Evolutionary conservation across 2,113 vertebrate species (phyloP), one percentile per base, ranked within the genome.

Genomic region (Hylia prasina): DNA sequence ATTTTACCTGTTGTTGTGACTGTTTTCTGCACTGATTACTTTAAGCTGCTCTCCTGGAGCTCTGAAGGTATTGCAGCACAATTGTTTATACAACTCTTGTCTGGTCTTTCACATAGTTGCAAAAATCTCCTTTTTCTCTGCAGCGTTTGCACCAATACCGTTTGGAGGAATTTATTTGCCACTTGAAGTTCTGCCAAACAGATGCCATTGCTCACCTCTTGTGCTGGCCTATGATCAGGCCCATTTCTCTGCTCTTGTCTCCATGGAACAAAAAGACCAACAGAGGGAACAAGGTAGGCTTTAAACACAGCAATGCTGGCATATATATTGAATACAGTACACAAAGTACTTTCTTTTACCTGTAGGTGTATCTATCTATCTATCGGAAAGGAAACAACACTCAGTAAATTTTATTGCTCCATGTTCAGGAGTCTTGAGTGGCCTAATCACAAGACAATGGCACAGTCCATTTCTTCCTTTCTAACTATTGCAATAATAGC

Each of bases 191-290:
- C 98, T 99, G n/a, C 98, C 99, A 7, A 99, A 99, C 96, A 98
- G 99, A 96, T 99, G 99, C 80, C 99, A 99, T 96, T 99, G 99
- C 97, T 99, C 99, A 30, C 99, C 99, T 44, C 98, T 99, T 96
- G 99, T 99, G 82, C 97, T 99, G 47, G 99, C 99, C 92, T 99
- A 99, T 4, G 99, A 99, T 95, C 99, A 99, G 98, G 99, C 99
- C 27, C 99, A 99, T 96, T 99, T 99, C 97, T 99, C 99, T 10
- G 99, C 99, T 31, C 98, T 99, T 30, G 99, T 99, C 96, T 99
- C 99, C 87, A 99, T 99, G 99, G 99, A 99, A 97, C 99, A 99
- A 97, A 99, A 99, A 96, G 99, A 99, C 96, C 99, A 99, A 95
- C 99, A 99, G 85, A 97, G 99, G 95, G 99, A 99, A 93, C 99